These are phyloP conservation scores for Epinotia nisella DNA, from an alignment of 2,888 invertebrate species.

Conservation along the genomic window DNA sequence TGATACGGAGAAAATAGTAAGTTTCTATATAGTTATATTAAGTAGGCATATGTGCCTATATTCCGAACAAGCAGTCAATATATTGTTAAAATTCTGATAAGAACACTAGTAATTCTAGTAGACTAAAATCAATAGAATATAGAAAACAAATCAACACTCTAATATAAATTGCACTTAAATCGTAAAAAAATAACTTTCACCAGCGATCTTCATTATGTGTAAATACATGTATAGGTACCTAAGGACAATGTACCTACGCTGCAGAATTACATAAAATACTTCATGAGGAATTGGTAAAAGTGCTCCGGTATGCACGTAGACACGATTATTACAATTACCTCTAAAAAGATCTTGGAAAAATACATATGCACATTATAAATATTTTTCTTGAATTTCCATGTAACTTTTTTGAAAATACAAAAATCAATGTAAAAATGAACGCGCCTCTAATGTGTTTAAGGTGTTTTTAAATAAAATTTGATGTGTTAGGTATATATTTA, in stretches of 20 bases:
- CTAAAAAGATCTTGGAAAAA: conserved; percentile 22
- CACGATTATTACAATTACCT: neutral
- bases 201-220: conserved; percentile 23
- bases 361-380: neutral
- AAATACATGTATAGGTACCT: neutral
- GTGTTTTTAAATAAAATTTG: too few species aligned
- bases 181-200: conserved; percentile 39
- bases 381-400: neutral
- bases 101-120: conserved; percentile 28
- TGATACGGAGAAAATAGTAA: conserved; percentile 8
- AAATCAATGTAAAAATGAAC: too few species aligned
- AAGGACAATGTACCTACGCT: neutral
- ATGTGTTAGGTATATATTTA: too few species aligned
- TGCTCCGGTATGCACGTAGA: neutral
- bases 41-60: conserved; percentile 24
- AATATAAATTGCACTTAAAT: conserved; percentile 64
- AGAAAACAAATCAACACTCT: conserved; percentile 67
- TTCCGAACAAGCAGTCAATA: conserved; percentile 35
- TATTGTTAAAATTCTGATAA: conserved; percentile 40
- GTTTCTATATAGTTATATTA: conserved; percentile 13
- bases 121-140: conserved; percentile 52
- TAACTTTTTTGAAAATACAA: neutral
- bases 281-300: neutral
- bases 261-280: neutral
- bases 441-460: too few species aligned